Conservation (phyloP, 2,888 invertebrate species). For the Lasioglossum malachurum region DNA sequence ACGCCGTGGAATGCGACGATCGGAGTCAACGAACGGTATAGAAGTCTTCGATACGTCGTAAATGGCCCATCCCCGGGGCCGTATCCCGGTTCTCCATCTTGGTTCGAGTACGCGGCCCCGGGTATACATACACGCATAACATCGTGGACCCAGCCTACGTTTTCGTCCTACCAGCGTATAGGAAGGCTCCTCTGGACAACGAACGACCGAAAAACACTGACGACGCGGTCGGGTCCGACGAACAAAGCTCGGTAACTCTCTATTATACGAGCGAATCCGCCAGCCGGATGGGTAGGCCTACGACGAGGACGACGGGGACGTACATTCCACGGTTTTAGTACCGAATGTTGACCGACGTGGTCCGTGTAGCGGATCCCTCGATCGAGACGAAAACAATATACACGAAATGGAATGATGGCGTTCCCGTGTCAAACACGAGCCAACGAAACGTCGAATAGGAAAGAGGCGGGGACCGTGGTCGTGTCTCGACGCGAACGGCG, state of each 20-base stretch:
- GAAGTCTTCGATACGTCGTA: slow-evolving; percentile 75
- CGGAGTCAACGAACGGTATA: slow-evolving; percentile 75
- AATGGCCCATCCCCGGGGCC: slow-evolving; percentile 60
- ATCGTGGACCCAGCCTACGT: slow-evolving; percentile 59
- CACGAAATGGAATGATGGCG: slow-evolving; percentile 14
- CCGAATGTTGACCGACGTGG: slow-evolving; percentile 50
- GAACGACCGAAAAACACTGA: slow-evolving; percentile 56
- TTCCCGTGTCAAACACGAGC: slow-evolving; percentile 15
- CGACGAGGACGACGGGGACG: slow-evolving; percentile 34
- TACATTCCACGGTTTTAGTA: slow-evolving; percentile 66
- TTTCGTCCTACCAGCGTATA: slow-evolving; percentile 41
- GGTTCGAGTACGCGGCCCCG: slow-evolving; percentile 28
- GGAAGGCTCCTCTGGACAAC: slow-evolving; percentile 50
- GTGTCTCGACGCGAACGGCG: not conserved
- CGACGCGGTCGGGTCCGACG: slow-evolving; percentile 38
- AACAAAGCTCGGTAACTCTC: slow-evolving; percentile 68
- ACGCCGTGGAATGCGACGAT: slow-evolving; percentile 71
- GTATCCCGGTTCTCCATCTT: slow-evolving; percentile 54
- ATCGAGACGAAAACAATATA: slow-evolving; percentile 26
- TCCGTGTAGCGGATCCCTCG: slow-evolving; percentile 14
- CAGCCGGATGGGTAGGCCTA: slow-evolving; percentile 39
- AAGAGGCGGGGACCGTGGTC: not conserved
- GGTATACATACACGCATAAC: slow-evolving; percentile 45
- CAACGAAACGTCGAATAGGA: not conserved
- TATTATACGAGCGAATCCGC: slow-evolving; percentile 54